Evolutionary conservation across 2,113 vertebrate species (phyloP), one percentile per base, ranked within the genome.

Genomic region (Eretmochelys imbricata): DNA sequence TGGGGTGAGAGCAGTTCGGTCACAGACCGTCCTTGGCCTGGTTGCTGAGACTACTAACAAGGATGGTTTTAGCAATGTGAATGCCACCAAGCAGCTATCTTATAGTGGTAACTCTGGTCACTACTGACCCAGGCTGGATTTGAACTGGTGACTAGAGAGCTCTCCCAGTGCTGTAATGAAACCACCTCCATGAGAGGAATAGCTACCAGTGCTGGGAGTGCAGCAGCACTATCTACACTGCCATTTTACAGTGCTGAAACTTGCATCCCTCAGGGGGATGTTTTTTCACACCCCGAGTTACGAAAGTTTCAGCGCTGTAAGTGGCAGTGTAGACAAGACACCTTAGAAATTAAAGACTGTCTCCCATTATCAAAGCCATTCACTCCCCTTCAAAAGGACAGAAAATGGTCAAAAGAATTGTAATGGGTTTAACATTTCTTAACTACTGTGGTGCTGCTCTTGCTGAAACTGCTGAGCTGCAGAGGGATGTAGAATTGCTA

Each of bases 381-480:
- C 4, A 83, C 14, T 54, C 6, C 25, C 48, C 62, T 10, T 80
- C 87, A 46, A 53, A 91, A 91, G n/a, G 2, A 13, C 76, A 69
- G 84, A 81, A 82, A 89, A 89, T 62, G 65, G 38, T 20, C 1
- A 55, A 92, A 72, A 59, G 3, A 1, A 20, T 81, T 42, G 12
- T 92, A 46, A 35, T 57, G 7, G 42, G 51, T 31, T 89, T 89
- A 48, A 57, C 4, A 9, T 92, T 79, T 16, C 31, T 69, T 87
- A 89, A 55, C 24, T 91, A 1, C 49, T 93, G 42, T 76, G 83
- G 59, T 92, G 81, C 42, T 90, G 88, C 89, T 76, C 92, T 35
- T 5, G 80, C 94, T 89, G 50, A 85, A 84, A 10, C 14, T 42
- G 88, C 92, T 96, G 91, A 89, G 89, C 89, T 96, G 95, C 93